phyloP scores from a whole-genome alignment of 2,888 invertebrate genomes.

The Acleris sparsana region DNA sequence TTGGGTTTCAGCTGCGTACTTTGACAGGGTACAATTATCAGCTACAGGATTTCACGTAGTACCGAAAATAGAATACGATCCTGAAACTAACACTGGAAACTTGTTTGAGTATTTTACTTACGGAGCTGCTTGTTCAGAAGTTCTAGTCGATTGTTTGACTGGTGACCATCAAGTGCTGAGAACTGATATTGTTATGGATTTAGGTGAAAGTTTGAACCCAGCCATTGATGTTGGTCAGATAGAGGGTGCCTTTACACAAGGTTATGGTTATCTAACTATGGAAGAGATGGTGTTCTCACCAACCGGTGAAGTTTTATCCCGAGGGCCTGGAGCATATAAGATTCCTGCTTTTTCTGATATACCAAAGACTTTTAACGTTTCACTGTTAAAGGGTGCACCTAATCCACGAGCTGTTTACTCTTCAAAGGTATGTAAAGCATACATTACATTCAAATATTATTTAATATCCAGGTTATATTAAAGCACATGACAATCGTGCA shows the following conservation, averaged over 20 bases:
- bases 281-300: slow-evolving; percentile 92
- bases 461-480: too few relatives aligned
- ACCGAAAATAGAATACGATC: slow-evolving; percentile 86
- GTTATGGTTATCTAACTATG: slow-evolving; percentile 91
- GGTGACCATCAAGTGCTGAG: slow-evolving; percentile 92
- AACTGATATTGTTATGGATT: slow-evolving; percentile 95
- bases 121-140: slow-evolving; percentile 91
- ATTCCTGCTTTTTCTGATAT: slow-evolving; percentile 93
- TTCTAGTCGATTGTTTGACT: slow-evolving; percentile 93
- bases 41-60: slow-evolving; percentile 89
- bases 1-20: slow-evolving; percentile 89
- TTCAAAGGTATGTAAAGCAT: slow-evolving; percentile 86
- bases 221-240: slow-evolving; percentile 96
- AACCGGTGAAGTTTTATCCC: slow-evolving; percentile 86
- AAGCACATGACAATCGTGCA: too few relatives aligned
- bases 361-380: slow-evolving; percentile 92
- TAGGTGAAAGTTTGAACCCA: slow-evolving; percentile 94
- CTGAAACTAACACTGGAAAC: slow-evolving; percentile 85
- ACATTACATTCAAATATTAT: too few relatives aligned
- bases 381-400: slow-evolving; percentile 90
- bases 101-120: slow-evolving; percentile 91
- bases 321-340: slow-evolving; percentile 94
- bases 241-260: slow-evolving; percentile 94
- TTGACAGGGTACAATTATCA: slow-evolving; percentile 87
- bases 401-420: slow-evolving; percentile 94